Evolutionary conservation across 2,797 vertebrate species (phyloP).

Genomic region (Serranus cabrilla): DNA sequence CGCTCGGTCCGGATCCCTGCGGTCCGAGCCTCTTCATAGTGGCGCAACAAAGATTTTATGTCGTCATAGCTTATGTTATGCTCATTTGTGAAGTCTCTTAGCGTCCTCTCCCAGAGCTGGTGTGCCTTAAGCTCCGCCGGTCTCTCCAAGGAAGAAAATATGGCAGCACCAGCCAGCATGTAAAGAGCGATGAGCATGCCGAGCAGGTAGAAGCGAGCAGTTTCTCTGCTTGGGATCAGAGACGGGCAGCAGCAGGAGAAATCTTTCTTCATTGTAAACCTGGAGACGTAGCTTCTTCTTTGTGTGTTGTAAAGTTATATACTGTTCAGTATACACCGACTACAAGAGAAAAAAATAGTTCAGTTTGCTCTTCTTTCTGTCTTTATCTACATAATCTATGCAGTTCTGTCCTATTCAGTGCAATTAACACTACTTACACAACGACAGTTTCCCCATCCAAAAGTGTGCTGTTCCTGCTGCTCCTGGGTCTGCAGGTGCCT

Average conservation of each 20-base stretch:
- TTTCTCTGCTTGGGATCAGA: slow-evolving; percentile 55
- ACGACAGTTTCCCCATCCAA: background rate
- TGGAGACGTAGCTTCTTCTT: background rate
- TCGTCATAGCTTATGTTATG: slow-evolving; percentile 61
- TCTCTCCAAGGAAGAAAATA: slow-evolving; percentile 79
- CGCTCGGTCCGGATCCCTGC: slow-evolving; percentile 66
- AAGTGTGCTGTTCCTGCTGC: background rate
- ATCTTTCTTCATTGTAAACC: slow-evolving; percentile 45
- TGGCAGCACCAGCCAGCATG: slow-evolving; percentile 75
- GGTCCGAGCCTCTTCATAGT: slow-evolving; percentile 72
- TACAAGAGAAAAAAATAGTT: background rate
- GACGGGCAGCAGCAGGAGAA: slow-evolving; percentile 29
- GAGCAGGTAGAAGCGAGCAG: slow-evolving; percentile 64
- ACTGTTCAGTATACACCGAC: background rate
- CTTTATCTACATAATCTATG: background rate
- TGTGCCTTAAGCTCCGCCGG: slow-evolving; percentile 70
- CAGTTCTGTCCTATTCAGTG: background rate
- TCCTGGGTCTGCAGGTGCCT: slow-evolving; percentile 20
- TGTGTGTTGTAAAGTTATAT: background rate
- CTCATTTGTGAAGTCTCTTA: slow-evolving; percentile 59
- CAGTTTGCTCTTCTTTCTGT: background rate
- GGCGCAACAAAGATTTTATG: slow-evolving; percentile 56
- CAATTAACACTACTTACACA: slow-evolving; percentile 2
- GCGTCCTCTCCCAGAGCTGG: slow-evolving; percentile 63
- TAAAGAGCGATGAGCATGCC: slow-evolving; percentile 70